phyloP scores from a whole-genome alignment of 1,140 invertebrate species.

The Megalopta genalis region DNA sequence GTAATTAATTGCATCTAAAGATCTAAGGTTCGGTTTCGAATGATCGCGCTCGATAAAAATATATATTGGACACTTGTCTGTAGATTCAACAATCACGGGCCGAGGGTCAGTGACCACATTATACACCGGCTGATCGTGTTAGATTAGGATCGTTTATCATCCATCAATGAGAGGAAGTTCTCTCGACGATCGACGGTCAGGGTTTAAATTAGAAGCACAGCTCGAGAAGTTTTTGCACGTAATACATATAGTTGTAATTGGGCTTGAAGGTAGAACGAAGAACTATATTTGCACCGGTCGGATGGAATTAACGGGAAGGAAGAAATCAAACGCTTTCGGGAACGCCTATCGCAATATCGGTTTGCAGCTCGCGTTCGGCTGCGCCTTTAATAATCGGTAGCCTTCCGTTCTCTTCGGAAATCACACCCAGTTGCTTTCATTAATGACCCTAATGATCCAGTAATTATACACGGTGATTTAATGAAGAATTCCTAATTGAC shows the following conservation, averaged over 20 bases:
- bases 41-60: slow-evolving; percentile 15
- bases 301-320: not conserved
- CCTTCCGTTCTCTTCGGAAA: slow-evolving; percentile 27
- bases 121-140: slow-evolving; percentile 50
- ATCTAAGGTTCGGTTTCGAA: slow-evolving; percentile 22
- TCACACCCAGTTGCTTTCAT: slow-evolving; percentile 48
- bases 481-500: slow-evolving; percentile 59
- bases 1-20: not conserved
- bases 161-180: slow-evolving; percentile 63
- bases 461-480: slow-evolving; percentile 54
- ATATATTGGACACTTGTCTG: slow-evolving; percentile 4
- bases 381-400: slow-evolving; percentile 47
- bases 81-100: slow-evolving; percentile 47
- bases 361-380: slow-evolving; percentile 32
- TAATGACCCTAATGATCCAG: slow-evolving; percentile 56
- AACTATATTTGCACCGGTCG: not conserved
- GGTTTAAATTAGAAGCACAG: not conserved
- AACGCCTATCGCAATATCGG: slow-evolving; percentile 31
- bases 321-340: not conserved
- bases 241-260: too few species aligned
- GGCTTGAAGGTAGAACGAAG: not conserved
- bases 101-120: slow-evolving; percentile 54
- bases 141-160: slow-evolving; percentile 64
- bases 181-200: slow-evolving; percentile 24
- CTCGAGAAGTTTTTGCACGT: too few species aligned